Conservation (phyloP, 2,888 invertebrate species). For the Margaritifera margaritifera region DNA sequence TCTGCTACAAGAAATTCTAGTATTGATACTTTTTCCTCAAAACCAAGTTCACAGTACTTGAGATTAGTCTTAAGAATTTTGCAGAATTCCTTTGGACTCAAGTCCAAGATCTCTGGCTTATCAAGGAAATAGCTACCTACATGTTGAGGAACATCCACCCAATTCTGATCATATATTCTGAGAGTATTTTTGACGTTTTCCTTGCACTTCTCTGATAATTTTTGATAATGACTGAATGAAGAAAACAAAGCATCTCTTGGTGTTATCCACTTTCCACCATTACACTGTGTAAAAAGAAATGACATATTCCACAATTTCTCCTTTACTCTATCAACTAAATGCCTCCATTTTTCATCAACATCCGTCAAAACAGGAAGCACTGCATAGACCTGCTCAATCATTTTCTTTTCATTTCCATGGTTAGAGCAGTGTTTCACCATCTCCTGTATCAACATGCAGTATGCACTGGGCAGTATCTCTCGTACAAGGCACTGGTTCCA, state of each 20-base stretch:
- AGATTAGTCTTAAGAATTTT: no score
- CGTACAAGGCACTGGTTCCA: slow-evolving; percentile 63
- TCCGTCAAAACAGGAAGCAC: slow-evolving; percentile 21
- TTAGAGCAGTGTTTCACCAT: slow-evolving; percentile 19
- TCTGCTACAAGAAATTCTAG: slow-evolving; percentile 11
- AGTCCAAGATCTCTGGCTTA: not conserved
- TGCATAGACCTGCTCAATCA: slow-evolving; percentile 19
- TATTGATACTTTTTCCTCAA: not conserved
- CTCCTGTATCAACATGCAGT: slow-evolving; percentile 33
- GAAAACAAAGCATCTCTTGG: slow-evolving; percentile 11
- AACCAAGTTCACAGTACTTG: no score
- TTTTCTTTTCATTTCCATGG: slow-evolving; percentile 7
- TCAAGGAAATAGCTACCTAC: not conserved
- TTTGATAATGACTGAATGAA: not conserved
- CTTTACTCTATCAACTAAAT: slow-evolving; percentile 33
- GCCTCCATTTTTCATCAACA: slow-evolving; percentile 35
- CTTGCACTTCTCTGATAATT: no score
- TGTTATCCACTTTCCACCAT: slow-evolving; percentile 22
- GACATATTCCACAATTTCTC: not conserved
- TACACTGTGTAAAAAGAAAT: slow-evolving; percentile 14
- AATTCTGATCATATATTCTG: not conserved
- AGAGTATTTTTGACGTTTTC: no score
- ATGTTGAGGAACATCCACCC: slow-evolving; percentile 1
- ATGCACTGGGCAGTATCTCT: slow-evolving; percentile 56
- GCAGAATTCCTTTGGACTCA: no score